These are phyloP conservation scores for Alectoris magna DNA, from an alignment of 2,797 vertebrate species.

Conservation along the genomic window DNA sequence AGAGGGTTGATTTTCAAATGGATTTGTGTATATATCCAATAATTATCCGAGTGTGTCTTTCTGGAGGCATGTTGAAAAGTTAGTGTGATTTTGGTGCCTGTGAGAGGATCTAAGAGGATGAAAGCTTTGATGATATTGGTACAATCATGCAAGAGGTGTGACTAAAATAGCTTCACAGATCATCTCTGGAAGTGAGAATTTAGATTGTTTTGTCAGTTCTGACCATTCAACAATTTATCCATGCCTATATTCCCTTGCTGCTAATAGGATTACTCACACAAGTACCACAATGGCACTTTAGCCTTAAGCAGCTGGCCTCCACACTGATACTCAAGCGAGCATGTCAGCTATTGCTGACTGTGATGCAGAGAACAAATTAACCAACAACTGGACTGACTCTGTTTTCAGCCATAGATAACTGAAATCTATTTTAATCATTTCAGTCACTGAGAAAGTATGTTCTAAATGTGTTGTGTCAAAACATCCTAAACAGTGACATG, in stretches of 20 bases:
- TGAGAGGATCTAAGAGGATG: background rate
- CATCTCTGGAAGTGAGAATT: background rate
- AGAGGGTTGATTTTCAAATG: background rate
- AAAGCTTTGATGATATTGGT: background rate
- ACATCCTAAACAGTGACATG: slow-evolving; percentile 42
- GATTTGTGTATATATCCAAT: background rate
- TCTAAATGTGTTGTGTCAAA: slow-evolving; percentile 39
- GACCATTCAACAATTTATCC: background rate
- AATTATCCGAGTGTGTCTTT: background rate
- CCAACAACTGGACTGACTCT: slow-evolving; percentile 21
- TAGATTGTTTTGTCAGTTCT: slow-evolving; percentile 8
- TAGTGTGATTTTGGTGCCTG: background rate
- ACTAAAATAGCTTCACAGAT: background rate
- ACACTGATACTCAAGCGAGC: background rate
- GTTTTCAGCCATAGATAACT: background rate
- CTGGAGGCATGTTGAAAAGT: background rate
- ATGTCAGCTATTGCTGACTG: background rate
- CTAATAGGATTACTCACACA: slow-evolving; percentile 39
- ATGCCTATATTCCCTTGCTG: slow-evolving; percentile 9
- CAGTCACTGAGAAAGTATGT: slow-evolving; percentile 34
- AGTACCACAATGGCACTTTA: slow-evolving; percentile 21
- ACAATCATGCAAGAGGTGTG: background rate
- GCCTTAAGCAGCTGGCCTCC: slow-evolving; percentile 29
- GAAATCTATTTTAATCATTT: slow-evolving; percentile 44
- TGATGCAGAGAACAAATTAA: slow-evolving; percentile 11